Base-by-base conservation (phyloP, 2,113 vertebrate species). In the Microtus oregoni region DNA sequence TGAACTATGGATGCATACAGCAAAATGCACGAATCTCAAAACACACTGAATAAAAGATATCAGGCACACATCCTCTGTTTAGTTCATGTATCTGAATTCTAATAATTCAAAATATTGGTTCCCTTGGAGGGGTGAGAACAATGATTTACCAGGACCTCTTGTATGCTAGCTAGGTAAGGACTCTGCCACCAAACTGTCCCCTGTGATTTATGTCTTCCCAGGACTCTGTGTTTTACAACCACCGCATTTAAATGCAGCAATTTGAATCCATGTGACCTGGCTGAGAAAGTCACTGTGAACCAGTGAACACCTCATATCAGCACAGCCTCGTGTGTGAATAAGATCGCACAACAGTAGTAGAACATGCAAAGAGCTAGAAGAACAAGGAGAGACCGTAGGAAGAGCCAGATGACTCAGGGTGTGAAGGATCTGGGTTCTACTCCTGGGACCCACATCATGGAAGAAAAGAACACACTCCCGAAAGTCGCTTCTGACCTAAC, bases 211-310 rank as follows among this genome's bases (percentile, higher is more conserved):
- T 17, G 44, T 89, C 61, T 86, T 92, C 44, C 61, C 41, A 32
- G 52, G n/a, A 58, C 9, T 47, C 86, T 85, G 79, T 38, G 38
- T 55, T 30, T 75, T 63, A 83, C 7, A 68, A 63, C 35, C 11
- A 65, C 35, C 2, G 44, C 30, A 17, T 11, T 10, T 35, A 63
- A 76, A 38, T 50, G n/a, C 70, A 90, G 63, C 32, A 76, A 87
- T 95, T 94, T 83, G 94, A 91, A 55, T n/a, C 41, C 68, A 55
- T 14, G 50, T 72, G 63, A 30, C 47, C 32, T 70, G 58, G 41
- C 30, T n/a, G 67, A 89, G 78, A 47, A 73, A 41, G 78, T 67
- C 68, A 50, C 47, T 19, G 92, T 89, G 90, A 92, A 82, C 67
- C 58, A 75, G 77, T 28, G 41, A 2, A 22, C 13, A 38, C 24